Conservation (phyloP, 1,140 invertebrate species). For the Bombus turneri region DNA sequence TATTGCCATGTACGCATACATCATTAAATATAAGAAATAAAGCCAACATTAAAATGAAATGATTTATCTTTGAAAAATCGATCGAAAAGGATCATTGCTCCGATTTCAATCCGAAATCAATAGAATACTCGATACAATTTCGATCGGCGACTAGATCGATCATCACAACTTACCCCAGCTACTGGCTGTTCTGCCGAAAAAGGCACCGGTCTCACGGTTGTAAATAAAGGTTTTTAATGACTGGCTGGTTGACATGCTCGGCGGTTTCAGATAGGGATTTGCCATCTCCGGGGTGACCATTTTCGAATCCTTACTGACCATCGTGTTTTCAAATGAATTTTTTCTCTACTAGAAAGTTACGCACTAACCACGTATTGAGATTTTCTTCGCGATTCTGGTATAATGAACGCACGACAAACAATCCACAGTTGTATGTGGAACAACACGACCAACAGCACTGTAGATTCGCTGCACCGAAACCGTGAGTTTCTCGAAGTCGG, state of each 20-base stretch:
- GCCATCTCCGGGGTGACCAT: slow-evolving; percentile 62
- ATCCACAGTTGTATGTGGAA: slow-evolving; percentile 7
- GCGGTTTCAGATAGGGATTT: slow-evolving; percentile 79
- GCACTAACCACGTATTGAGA: slow-evolving; percentile 25
- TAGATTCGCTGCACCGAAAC: slow-evolving; percentile 21
- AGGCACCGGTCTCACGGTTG: slow-evolving; percentile 87
- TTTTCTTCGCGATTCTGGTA: neutral
- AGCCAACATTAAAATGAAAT: no score
- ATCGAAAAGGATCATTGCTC: neutral
- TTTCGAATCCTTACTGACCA: slow-evolving; percentile 73
- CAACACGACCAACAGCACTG: slow-evolving; percentile 20
- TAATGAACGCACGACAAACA: neutral
- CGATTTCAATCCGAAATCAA: neutral
- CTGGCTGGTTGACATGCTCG: slow-evolving; percentile 69
- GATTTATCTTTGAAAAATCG: neutral
- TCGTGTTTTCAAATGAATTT: slow-evolving; percentile 41
- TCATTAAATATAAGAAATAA: no score
- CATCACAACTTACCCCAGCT: slow-evolving; percentile 88
- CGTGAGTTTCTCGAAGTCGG: slow-evolving; percentile 41
- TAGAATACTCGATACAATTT: neutral
- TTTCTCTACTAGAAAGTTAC: neutral
- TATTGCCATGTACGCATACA: no score
- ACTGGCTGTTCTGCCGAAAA: slow-evolving; percentile 87
- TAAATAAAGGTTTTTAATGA: slow-evolving; percentile 85
- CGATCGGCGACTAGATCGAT: neutral